phyloP scores from a whole-genome alignment of 1,140 invertebrate genomes.

The Hormaphis cornu region DNA sequence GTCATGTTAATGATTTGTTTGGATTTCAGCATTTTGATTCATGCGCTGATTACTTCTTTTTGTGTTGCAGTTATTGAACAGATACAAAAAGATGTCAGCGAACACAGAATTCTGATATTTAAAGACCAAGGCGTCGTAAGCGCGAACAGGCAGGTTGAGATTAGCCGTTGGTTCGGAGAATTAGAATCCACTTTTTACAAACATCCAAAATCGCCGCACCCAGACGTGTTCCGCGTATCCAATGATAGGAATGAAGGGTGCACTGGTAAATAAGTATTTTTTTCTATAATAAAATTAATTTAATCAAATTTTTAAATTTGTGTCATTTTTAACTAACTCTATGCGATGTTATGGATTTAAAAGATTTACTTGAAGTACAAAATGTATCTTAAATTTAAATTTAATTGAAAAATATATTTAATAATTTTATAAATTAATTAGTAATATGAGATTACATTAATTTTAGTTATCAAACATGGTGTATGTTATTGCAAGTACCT shows the following conservation, averaged over 20 bases:
- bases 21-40: background rate
- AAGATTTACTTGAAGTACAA: too few relatives aligned
- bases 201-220: constrained; percentile 45
- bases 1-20: too few relatives aligned
- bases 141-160: constrained; percentile 45
- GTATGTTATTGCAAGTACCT: too few relatives aligned
- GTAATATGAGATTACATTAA: too few relatives aligned
- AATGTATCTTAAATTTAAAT: too few relatives aligned
- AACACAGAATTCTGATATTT: constrained; percentile 44
- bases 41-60: background rate
- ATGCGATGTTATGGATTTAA: too few relatives aligned
- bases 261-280: constrained; percentile 37
- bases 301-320: background rate
- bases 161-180: constrained; percentile 47
- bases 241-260: constrained; percentile 46
- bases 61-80: constrained; percentile 40
- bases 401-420: too few relatives aligned
- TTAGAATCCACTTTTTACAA: constrained; percentile 48
- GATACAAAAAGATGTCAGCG: constrained; percentile 43
- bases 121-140: constrained; percentile 45
- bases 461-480: too few relatives aligned
- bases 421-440: too few relatives aligned
- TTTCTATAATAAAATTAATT: background rate
- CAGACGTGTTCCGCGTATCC: constrained; percentile 47
- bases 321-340: too few relatives aligned